phyloP scores from a whole-genome alignment of 2,888 invertebrate genomes.

The Dryadula phaetusa region DNA sequence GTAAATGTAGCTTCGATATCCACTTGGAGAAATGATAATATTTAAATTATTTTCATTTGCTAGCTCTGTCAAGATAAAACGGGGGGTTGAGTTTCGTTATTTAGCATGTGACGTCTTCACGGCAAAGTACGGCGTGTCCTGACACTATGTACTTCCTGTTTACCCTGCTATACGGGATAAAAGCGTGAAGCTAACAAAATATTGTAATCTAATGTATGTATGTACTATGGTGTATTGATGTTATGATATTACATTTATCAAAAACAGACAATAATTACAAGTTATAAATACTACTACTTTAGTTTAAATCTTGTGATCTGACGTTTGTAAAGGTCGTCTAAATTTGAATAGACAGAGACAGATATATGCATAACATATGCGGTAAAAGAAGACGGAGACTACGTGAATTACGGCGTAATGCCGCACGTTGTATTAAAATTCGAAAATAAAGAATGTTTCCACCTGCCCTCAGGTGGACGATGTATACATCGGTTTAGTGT shows the following conservation, averaged over 20 bases:
- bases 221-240: neutral
- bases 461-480: constrained; percentile 71
- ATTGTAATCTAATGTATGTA: too few species aligned
- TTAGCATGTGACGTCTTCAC: too few species aligned
- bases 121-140: too few species aligned
- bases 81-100: too few species aligned
- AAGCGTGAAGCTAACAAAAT: too few species aligned
- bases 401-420: constrained; percentile 81
- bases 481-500: constrained; percentile 67
- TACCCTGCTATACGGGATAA: too few species aligned
- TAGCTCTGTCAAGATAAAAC: too few species aligned
- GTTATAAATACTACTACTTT: constrained; percentile 32
- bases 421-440: constrained; percentile 81
- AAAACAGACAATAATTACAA: constrained; percentile 28
- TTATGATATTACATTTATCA: constrained; percentile 21
- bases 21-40: too few species aligned
- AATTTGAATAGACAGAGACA: constrained; percentile 57
- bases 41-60: too few species aligned
- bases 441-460: constrained; percentile 81
- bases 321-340: constrained; percentile 45
- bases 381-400: constrained; percentile 55
- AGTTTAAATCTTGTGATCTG: constrained; percentile 38
- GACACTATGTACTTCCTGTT: too few species aligned
- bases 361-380: constrained; percentile 47
- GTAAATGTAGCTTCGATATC: too few species aligned